A percentile compares a stretch with the other conserved stretches of the same genome.
Conservation (phyloP, 2,113 vertebrate species). For the Gila orcuttii region DNA sequence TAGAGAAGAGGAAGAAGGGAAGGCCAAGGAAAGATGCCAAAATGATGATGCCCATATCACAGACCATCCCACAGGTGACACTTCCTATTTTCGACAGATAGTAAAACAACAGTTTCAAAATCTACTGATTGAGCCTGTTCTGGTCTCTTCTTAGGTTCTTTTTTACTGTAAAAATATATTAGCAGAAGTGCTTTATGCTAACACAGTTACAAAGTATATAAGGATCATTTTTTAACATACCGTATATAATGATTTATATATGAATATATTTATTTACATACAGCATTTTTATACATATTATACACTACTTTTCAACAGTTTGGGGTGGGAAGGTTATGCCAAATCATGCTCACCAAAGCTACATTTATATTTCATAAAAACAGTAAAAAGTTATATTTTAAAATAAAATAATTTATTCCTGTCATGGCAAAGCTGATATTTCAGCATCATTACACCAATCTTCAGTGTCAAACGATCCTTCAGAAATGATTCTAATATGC, state of each 20-base stretch:
- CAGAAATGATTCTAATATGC: not conserved
- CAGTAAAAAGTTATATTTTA: not conserved
- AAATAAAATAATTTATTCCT: not conserved
- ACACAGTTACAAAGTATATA: no score
- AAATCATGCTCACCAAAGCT: not conserved
- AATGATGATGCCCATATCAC: conserved; percentile 78
- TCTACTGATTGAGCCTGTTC: not conserved
- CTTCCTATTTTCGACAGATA: not conserved
- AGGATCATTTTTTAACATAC: no score
- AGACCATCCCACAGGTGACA: conserved; percentile 83
- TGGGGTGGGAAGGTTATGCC: not conserved
- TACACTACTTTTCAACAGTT: not conserved
- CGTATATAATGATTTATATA: no score
- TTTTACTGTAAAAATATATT: no score
- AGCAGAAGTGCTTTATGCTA: no score
- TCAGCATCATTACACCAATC: not conserved
- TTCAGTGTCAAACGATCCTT: not conserved
- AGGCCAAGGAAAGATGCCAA: conserved; percentile 92
- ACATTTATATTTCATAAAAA: not conserved
- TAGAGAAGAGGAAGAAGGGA: conserved; percentile 95
- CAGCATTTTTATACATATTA: not conserved
- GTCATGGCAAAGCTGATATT: not conserved
- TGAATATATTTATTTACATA: not conserved
- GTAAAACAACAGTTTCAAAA: not conserved
- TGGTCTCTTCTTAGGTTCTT: no score